Evolutionary conservation across 2,797 vertebrate genomes (phyloP).

Genomic region (Urosaurus nigricauda): DNA sequence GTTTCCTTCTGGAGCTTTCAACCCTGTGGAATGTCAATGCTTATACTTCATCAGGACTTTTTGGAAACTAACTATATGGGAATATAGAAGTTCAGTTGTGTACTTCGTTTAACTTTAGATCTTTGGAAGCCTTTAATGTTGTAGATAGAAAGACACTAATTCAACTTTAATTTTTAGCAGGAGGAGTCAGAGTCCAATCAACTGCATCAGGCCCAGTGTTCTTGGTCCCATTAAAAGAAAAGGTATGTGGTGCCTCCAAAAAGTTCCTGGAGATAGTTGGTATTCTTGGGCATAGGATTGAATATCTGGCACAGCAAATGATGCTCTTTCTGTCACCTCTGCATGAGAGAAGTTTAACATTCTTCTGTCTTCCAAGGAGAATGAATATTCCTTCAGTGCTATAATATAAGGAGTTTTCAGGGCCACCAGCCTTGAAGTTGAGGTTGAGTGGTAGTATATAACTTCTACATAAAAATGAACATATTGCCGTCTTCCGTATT

Average conservation of each 20-base stretch:
- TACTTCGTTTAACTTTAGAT: background rate
- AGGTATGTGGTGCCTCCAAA: slow-evolving; percentile 80
- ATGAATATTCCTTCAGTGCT: slow-evolving; percentile 26
- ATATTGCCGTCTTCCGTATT: no score
- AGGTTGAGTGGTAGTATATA: slow-evolving; percentile 59
- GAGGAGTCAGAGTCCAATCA: slow-evolving; percentile 96
- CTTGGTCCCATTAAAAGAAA: slow-evolving; percentile 96
- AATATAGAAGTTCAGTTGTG: slow-evolving; percentile 18
- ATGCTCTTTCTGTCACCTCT: background rate
- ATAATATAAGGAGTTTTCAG: slow-evolving; percentile 46
- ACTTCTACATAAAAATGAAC: slow-evolving; percentile 7
- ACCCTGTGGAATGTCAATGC: background rate
- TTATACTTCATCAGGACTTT: background rate
- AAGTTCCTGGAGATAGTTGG: background rate
- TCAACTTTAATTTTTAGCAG: slow-evolving; percentile 80
- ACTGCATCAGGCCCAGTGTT: slow-evolving; percentile 95
- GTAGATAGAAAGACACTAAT: slow-evolving; percentile 29
- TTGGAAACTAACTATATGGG: background rate
- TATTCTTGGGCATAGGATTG: background rate
- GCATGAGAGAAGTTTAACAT: slow-evolving; percentile 8
- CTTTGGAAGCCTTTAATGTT: slow-evolving; percentile 34
- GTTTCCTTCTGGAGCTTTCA: background rate
- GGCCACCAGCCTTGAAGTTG: slow-evolving; percentile 50
- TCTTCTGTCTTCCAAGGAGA: slow-evolving; percentile 5
- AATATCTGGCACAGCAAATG: background rate